These are phyloP conservation scores for Trypoxylon attenuatum DNA, from an alignment of 2,888 invertebrate species.

Conservation along the genomic window DNA sequence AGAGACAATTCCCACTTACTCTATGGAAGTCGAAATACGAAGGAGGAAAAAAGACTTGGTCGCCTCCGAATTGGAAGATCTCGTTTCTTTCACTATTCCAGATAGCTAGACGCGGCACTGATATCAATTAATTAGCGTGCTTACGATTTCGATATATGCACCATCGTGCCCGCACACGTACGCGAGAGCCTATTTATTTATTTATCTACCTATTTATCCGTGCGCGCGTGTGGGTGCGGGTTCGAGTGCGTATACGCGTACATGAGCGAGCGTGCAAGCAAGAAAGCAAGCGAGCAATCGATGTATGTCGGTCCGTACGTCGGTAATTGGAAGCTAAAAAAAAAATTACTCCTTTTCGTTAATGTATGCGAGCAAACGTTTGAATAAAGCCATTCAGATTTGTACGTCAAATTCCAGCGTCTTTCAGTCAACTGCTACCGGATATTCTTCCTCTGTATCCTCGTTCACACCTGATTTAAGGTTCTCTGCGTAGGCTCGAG, in stretches of 20 bases:
- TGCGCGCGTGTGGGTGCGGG: background rate
- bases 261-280: background rate
- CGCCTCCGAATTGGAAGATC: too few relatives aligned
- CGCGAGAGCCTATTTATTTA: background rate
- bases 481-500: background rate
- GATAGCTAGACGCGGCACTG: background rate
- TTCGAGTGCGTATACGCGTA: background rate
- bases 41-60: too few relatives aligned
- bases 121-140: background rate
- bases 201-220: background rate
- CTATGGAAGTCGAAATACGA: too few relatives aligned
- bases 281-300: background rate
- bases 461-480: too few relatives aligned
- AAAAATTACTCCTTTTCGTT: slow-evolving; percentile 15
- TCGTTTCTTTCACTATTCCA: background rate
- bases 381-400: slow-evolving; percentile 57
- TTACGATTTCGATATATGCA: slow-evolving; percentile 1
- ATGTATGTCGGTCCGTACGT: slow-evolving; percentile 59
- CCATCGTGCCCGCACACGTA: background rate
- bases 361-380: slow-evolving; percentile 35
- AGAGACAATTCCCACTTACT: too few relatives aligned
- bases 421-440: too few relatives aligned
- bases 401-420: slow-evolving; percentile 38
- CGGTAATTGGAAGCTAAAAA: slow-evolving; percentile 33
- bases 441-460: too few relatives aligned